These are phyloP conservation scores for Spinibarbus caldwelli DNA, from an alignment of 2,797 vertebrate genomes.

Conservation along the genomic window DNA sequence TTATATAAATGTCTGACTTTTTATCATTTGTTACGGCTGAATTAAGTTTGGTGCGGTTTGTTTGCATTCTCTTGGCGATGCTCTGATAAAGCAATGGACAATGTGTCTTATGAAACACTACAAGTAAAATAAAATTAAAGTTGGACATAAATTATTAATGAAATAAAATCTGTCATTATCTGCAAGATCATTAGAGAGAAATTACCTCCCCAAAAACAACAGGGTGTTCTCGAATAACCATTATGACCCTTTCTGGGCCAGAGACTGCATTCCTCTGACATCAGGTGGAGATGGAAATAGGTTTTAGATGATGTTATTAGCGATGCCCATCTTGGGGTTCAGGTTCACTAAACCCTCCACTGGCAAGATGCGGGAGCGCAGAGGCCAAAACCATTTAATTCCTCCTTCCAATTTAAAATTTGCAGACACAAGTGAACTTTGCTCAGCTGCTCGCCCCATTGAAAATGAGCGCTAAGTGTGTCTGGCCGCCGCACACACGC, in stretches of 20 bases:
- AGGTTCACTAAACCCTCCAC: slow-evolving; percentile 53
- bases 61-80: slow-evolving; percentile 30
- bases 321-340: slow-evolving; percentile 50
- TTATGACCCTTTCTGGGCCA: slow-evolving; percentile 14
- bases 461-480: slow-evolving; percentile 57
- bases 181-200: slow-evolving; percentile 27
- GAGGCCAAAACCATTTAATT: slow-evolving; percentile 65
- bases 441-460: slow-evolving; percentile 60
- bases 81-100: slow-evolving; percentile 62
- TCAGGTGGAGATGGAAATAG: slow-evolving; percentile 38
- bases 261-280: slow-evolving; percentile 30
- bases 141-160: slow-evolving; percentile 47
- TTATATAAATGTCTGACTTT: background rate
- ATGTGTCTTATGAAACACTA: slow-evolving; percentile 63
- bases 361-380: slow-evolving; percentile 62
- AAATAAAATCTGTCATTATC: slow-evolving; percentile 44
- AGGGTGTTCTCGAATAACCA: slow-evolving; percentile 19
- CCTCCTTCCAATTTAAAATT: slow-evolving; percentile 58
- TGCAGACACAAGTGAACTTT: slow-evolving; percentile 65
- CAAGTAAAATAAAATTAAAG: slow-evolving; percentile 62
- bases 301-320: slow-evolving; percentile 46
- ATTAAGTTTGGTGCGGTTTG: slow-evolving; percentile 10
- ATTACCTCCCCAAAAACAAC: slow-evolving; percentile 15
- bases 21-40: slow-evolving; percentile 5
- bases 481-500: slow-evolving; percentile 61